Percentiles rank a stretch among this genome's conserved stretches.
phyloP scores from a whole-genome alignment of 2,797 vertebrate genomes.

The Sebastes elongatus region DNA sequence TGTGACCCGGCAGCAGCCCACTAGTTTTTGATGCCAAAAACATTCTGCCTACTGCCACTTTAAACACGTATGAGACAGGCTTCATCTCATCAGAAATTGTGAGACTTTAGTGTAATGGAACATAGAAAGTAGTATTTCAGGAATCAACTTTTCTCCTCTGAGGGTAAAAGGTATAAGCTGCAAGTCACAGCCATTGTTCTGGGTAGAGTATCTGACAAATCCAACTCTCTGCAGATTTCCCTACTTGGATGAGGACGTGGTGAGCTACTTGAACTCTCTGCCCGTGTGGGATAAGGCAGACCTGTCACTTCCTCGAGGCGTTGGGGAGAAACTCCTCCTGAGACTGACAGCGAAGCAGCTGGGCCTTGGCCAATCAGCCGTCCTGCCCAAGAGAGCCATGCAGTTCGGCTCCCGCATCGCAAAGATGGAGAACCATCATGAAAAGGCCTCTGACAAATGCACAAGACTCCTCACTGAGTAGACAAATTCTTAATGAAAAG shows the following conservation, averaged over 20 bases:
- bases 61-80: neutral
- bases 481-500: neutral
- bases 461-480: slow-evolving; percentile 80
- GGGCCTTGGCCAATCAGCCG: slow-evolving; percentile 83
- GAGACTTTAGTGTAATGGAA: neutral
- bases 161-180: neutral
- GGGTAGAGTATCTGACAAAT: neutral
- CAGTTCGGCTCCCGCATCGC: slow-evolving; percentile 97
- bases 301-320: slow-evolving; percentile 88
- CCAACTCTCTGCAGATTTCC: slow-evolving; percentile 85
- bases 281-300: slow-evolving; percentile 90
- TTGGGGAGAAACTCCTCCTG: slow-evolving; percentile 93
- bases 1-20: no score
- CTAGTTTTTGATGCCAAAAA: no score
- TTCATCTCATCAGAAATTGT: neutral
- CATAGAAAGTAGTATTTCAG: neutral
- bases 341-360: slow-evolving; percentile 85
- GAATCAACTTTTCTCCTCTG: neutral
- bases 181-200: neutral
- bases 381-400: slow-evolving; percentile 94
- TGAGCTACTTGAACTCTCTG: slow-evolving; percentile 90
- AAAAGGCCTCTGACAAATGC: slow-evolving; percentile 92
- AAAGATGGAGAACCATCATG: slow-evolving; percentile 88
- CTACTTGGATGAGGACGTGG: slow-evolving; percentile 94
- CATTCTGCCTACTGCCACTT: neutral